Conservation (phyloP, 2,113 vertebrate species). For the Oreochromis tanganicae region DNA sequence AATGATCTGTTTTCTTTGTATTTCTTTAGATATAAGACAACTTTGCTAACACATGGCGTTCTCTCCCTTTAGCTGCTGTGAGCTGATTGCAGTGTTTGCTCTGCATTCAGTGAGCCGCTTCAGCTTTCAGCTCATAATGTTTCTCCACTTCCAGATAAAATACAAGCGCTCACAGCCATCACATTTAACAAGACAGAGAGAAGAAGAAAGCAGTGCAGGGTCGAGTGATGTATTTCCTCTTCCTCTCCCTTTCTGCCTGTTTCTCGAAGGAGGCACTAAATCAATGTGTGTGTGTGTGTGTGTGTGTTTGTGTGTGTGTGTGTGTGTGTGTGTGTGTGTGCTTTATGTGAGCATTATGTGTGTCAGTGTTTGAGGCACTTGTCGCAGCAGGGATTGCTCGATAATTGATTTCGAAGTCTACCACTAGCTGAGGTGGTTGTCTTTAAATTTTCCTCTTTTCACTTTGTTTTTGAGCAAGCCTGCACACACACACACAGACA, state of each 20-base stretch:
- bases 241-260: neutral
- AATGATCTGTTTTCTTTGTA: neutral
- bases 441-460: neutral
- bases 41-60: neutral
- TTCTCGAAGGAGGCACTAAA: neutral
- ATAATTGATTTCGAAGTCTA: constrained; percentile 54
- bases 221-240: constrained; percentile 26
- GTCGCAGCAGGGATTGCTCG: constrained; percentile 22
- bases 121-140: constrained; percentile 43
- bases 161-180: constrained; percentile 4
- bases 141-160: constrained; percentile 15
- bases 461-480: neutral
- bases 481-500: fast-evolving
- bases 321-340: neutral
- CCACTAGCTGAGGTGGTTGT: constrained; percentile 2
- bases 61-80: constrained; percentile 3
- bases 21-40: neutral
- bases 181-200: constrained; percentile 35
- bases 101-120: constrained; percentile 24
- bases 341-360: neutral
- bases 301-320: no score
- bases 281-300: neutral
- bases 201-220: neutral
- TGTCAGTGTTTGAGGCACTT: neutral
- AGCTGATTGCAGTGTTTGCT: constrained; percentile 29